These are phyloP conservation scores for Xylota sylvarum DNA, from an alignment of 2,888 invertebrate genomes.

Conservation along the genomic window DNA sequence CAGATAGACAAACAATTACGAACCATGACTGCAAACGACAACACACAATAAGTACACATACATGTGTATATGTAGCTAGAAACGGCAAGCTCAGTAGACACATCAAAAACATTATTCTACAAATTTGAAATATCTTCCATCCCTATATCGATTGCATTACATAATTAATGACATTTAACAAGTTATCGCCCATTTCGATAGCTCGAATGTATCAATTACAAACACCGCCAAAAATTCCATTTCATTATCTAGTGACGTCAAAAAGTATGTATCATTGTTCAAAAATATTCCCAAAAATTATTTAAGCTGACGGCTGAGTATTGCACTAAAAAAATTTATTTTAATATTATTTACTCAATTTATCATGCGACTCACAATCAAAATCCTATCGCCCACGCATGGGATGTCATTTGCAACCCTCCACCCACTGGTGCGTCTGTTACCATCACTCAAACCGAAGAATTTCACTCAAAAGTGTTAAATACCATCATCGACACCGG, in stretches of 20 bases:
- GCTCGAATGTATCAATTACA: neutral
- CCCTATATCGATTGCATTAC: neutral
- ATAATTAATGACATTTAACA: slow-evolving; percentile 12
- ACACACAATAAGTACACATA: neutral
- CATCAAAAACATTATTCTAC: neutral
- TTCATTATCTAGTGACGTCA: neutral
- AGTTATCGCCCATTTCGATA: neutral
- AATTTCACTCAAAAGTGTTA: slow-evolving; percentile 70
- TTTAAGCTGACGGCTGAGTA: neutral
- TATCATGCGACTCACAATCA: slow-evolving; percentile 2
- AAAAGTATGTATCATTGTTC: neutral
- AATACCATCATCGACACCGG: slow-evolving; percentile 14
- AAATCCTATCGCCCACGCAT: neutral
- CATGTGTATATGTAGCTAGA: neutral
- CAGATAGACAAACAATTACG: neutral
- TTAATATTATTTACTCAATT: slow-evolving; percentile 19
- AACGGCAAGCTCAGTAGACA: neutral
- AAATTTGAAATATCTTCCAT: neutral
- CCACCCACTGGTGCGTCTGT: slow-evolving; percentile 17
- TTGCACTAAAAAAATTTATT: neutral
- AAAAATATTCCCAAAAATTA: neutral
- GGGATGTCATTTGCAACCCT: slow-evolving; percentile 19
- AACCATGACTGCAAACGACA: neutral
- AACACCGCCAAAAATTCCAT: neutral
- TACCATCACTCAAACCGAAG: slow-evolving; percentile 76